Percentiles rank a stretch among this genome's conserved stretches.
phyloP scores from a whole-genome alignment of 1,140 invertebrate genomes.

The Leptopilina clavipes region DNA sequence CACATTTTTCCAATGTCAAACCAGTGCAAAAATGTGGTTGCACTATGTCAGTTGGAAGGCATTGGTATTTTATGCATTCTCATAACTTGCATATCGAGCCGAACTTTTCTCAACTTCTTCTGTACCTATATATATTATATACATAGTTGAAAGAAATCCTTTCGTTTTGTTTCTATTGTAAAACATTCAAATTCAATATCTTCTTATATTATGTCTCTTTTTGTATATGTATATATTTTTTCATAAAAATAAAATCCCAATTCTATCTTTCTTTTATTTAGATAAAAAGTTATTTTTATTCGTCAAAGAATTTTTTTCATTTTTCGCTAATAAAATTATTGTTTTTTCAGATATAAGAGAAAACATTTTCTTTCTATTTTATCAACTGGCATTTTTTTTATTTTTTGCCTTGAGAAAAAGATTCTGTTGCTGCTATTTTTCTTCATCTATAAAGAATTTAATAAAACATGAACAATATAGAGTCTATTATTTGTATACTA shows the following conservation, averaged over 20 bases:
- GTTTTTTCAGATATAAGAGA: neutral
- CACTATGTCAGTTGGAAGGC: conserved; percentile 15
- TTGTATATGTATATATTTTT: neutral
- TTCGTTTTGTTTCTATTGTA: conserved; percentile 6
- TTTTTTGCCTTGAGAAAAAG: neutral
- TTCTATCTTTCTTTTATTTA: neutral
- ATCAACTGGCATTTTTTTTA: neutral
- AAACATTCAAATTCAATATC: conserved; percentile 21
- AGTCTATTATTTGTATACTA: too few species aligned
- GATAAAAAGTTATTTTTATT: conserved; percentile 1
- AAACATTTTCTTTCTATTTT: conserved; percentile 16
- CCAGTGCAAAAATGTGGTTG: conserved; percentile 10
- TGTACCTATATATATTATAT: neutral
- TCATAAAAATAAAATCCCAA: neutral
- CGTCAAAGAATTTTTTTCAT: neutral
- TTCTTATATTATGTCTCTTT: neutral
- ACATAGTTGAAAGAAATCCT: neutral
- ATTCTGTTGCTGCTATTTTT: neutral
- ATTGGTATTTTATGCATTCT: conserved; percentile 14
- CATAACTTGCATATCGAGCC: neutral
- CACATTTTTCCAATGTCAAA: conserved; percentile 6
- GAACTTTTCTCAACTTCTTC: neutral
- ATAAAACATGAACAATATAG: neutral
- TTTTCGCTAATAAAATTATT: conserved; percentile 4
- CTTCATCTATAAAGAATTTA: neutral